phyloP scores from a whole-genome alignment of 2,888 invertebrate genomes.

The Stenotaenia linearis region DNA sequence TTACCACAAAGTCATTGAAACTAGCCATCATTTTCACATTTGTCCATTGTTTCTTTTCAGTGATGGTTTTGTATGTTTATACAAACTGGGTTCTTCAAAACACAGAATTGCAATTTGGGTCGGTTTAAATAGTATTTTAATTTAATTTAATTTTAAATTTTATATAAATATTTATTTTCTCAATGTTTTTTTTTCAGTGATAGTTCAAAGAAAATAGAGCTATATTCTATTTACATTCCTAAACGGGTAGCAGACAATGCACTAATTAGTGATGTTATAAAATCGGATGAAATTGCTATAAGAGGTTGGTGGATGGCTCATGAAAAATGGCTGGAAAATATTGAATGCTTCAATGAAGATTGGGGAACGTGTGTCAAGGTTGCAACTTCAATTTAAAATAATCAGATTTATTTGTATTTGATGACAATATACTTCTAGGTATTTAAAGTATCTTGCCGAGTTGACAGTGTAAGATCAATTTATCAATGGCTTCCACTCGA shows the following conservation, averaged over 20 bases:
- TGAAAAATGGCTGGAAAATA: slow-evolving; percentile 19
- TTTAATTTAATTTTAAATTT: background rate
- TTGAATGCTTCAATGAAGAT: slow-evolving; percentile 21
- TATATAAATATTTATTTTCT: background rate
- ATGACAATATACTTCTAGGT: background rate
- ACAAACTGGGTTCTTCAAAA: background rate
- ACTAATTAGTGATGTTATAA: background rate
- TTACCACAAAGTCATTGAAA: background rate
- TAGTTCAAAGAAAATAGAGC: background rate
- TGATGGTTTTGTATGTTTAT: slow-evolving; percentile 22
- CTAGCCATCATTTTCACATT: background rate
- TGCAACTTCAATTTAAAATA: background rate
- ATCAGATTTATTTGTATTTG: background rate
- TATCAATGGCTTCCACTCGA: slow-evolving; percentile 30
- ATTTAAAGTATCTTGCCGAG: slow-evolving; percentile 5
- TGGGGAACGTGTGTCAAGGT: slow-evolving; percentile 31
- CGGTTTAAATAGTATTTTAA: background rate
- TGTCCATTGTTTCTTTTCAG: slow-evolving; percentile 7
- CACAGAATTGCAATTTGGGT: background rate
- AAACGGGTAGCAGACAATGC: background rate
- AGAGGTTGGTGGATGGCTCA: slow-evolving; percentile 32
- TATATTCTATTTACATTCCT: background rate
- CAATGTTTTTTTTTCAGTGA: background rate
- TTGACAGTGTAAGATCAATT: slow-evolving; percentile 29
- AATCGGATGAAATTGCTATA: slow-evolving; percentile 12